These are phyloP conservation scores for Watsonalla binaria DNA, from an alignment of 2,888 invertebrate genomes.

Conservation along the genomic window DNA sequence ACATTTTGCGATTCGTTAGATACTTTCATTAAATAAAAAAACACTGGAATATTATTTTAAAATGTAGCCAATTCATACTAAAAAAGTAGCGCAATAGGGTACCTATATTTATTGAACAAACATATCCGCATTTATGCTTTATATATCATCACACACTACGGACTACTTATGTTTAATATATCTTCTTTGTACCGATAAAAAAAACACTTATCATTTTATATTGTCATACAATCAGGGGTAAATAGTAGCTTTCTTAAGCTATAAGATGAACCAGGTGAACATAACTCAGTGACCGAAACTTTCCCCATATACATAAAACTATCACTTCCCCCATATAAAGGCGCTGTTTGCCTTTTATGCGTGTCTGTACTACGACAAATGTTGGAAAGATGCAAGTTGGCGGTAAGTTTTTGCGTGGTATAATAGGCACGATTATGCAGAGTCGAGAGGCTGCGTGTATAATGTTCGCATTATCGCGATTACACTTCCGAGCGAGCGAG, in stretches of 20 bases:
- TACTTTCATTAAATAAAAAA: too few relatives aligned
- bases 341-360: conserved; percentile 20
- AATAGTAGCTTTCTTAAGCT: neutral
- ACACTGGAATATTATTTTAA: too few relatives aligned
- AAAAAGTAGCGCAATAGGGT: too few relatives aligned
- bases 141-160: too few relatives aligned
- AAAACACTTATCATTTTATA: too few relatives aligned
- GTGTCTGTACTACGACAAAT: conserved; percentile 38
- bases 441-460: conserved; percentile 65
- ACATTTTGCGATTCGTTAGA: neutral
- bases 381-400: conserved; percentile 61
- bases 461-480: conserved; percentile 73
- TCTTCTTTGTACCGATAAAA: too few relatives aligned
- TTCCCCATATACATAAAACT: neutral
- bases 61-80: too few relatives aligned
- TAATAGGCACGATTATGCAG: conserved; percentile 66
- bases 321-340: neutral
- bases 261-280: neutral
- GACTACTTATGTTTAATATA: too few relatives aligned
- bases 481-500: conserved; percentile 59
- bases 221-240: too few relatives aligned
- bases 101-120: too few relatives aligned
- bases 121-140: too few relatives aligned
- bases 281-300: neutral
- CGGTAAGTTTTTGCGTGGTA: conserved; percentile 62